Conservation (phyloP, 2,797 vertebrate genomes). For the Danio albolineatus region DNA sequence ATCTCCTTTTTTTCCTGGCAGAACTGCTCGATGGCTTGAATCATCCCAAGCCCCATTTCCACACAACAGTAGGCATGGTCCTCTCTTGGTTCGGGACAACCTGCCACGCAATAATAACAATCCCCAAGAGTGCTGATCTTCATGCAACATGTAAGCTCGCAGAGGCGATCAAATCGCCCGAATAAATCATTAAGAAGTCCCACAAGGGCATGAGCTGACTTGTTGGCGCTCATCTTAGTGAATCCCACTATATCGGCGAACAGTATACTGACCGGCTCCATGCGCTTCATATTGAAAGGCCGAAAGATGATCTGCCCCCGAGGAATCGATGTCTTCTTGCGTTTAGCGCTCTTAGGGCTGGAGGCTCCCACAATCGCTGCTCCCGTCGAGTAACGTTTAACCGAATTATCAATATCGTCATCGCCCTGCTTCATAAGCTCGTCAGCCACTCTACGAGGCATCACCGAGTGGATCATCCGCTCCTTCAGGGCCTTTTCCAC, state of each 20-base stretch:
- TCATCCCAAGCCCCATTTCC: conserved; percentile 98
- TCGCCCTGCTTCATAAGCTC: conserved; percentile 96
- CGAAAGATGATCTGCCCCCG: conserved; percentile 93
- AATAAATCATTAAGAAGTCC: conserved; percentile 95
- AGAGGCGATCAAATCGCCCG: conserved; percentile 94
- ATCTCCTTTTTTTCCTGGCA: conserved; percentile 96
- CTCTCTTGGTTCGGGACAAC: conserved; percentile 90
- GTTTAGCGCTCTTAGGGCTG: conserved; percentile 86
- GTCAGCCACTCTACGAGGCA: conserved; percentile 94
- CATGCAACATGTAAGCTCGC: conserved; percentile 94
- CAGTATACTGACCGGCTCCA: conserved; percentile 92
- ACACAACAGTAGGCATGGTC: conserved; percentile 97
- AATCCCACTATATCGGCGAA: conserved; percentile 97
- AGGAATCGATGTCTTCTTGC: conserved; percentile 95
- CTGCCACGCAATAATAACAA: conserved; percentile 97
- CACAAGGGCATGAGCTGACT: conserved; percentile 93
- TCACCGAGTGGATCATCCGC: conserved; percentile 98
- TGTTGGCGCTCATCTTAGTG: conserved; percentile 98
- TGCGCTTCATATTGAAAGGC: conserved; percentile 97
- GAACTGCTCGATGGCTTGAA: conserved; percentile 95
- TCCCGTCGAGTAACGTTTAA: conserved; percentile 81
- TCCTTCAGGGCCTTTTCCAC: conserved; percentile 98
- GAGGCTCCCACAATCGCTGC: conserved; percentile 54
- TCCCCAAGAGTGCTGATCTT: conserved; percentile 97
- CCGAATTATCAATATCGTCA: conserved; percentile 88